A percentile compares a stretch with the other conserved stretches of the same genome.
phyloP scores from a whole-genome alignment of 2,113 vertebrate genomes.

The Nibea albiflora region DNA sequence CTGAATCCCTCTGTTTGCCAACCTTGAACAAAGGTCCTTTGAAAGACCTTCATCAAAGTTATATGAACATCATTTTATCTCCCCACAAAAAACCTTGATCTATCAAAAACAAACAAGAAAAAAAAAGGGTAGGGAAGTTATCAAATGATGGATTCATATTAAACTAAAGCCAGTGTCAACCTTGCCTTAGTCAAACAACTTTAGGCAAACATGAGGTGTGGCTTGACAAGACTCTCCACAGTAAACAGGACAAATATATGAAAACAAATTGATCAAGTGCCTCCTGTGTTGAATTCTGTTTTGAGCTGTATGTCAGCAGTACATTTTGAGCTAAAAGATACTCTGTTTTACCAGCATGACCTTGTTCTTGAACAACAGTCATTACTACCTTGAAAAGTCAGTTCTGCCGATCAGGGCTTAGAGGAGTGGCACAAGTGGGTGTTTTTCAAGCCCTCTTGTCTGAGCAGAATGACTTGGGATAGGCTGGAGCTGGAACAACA shows the following conservation, averaged over 20 bases:
- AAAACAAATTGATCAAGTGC: neutral
- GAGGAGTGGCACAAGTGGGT: conserved; percentile 46
- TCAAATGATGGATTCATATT: neutral
- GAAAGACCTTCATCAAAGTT: conserved; percentile 47
- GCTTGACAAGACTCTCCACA: conserved; percentile 14
- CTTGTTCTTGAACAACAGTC: conserved; percentile 27
- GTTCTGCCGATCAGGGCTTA: neutral
- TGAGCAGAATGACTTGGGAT: neutral
- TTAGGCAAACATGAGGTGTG: conserved; percentile 15
- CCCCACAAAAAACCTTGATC: conserved; percentile 50
- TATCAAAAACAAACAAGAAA: neutral
- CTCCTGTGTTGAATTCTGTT: neutral
- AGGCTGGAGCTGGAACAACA: conserved; percentile 37
- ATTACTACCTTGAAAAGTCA: conserved; percentile 37
- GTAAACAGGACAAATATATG: neutral
- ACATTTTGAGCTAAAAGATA: neutral
- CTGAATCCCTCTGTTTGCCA: conserved; percentile 44
- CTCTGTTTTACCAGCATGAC: conserved; percentile 2
- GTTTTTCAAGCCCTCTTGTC: conserved; percentile 23
- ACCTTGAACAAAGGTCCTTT: conserved; percentile 70
- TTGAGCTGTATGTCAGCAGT: neutral
- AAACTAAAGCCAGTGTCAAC: neutral
- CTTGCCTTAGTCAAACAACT: conserved; percentile 24
- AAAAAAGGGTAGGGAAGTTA: conserved; percentile 5
- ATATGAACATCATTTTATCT: conserved; percentile 49